Evolutionary conservation across 2,888 invertebrate genomes (phyloP).

Genomic region (Lucinisca nassula): DNA sequence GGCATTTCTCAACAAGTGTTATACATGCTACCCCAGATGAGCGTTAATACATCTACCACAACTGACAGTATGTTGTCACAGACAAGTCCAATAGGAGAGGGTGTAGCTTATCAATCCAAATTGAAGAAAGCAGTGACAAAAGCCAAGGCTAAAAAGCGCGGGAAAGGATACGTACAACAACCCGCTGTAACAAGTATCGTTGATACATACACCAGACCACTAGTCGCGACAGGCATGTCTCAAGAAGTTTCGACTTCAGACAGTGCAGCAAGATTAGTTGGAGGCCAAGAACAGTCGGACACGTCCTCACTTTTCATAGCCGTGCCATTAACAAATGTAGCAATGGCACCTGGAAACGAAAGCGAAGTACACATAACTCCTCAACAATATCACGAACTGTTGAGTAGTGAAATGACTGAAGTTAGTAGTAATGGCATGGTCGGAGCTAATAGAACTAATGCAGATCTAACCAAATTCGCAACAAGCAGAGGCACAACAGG

Average conservation of each 20-base stretch:
- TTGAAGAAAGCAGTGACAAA: slow-evolving; percentile 55
- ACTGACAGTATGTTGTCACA: background rate
- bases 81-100: background rate
- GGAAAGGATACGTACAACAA: background rate
- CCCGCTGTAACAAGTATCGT: background rate
- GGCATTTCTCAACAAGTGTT: background rate
- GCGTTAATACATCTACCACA: background rate
- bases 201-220: background rate
- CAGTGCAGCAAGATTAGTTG: background rate
- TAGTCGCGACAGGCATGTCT: background rate
- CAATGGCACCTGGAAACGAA: background rate
- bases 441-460: too few species aligned
- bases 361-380: background rate
- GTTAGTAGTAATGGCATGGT: too few species aligned
- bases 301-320: background rate
- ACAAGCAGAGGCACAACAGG: too few species aligned
- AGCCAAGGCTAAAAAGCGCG: background rate
- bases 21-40: background rate
- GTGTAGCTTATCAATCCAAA: slow-evolving; percentile 59
- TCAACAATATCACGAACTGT: background rate
- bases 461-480: too few species aligned
- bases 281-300: background rate
- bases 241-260: background rate
- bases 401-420: background rate
- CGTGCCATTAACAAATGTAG: background rate